Base-by-base conservation (phyloP, 1,140 invertebrate species). In the Batillaria attramentaria region DNA sequence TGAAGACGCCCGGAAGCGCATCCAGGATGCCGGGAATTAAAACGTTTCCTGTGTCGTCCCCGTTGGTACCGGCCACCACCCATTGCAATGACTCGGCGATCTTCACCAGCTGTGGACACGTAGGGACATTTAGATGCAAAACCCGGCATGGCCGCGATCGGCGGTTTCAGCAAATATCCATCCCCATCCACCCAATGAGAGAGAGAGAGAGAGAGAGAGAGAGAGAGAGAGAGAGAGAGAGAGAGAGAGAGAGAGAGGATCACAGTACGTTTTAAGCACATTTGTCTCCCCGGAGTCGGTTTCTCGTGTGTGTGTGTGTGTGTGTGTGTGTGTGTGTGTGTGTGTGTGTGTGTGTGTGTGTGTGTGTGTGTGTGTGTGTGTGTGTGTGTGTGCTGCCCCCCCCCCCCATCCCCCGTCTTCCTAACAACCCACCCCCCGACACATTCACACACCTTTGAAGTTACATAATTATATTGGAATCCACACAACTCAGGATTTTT, bases 161-260 rank as follows among this genome's bases (percentile, higher is more conserved):
- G 46, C 10, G 10, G 35, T n/a, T 69, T 16, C 35, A 37, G 24
- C 8, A 2, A 37, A n/a, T 13, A 6, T 62, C 31, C 43, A 57
- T 16, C 62, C 18, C 28, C 35, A 80, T 20, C 39, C 83, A 84
- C 81, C 81, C 82, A 77, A 81, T 81, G 73, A 84, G 83, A 60
- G 84, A 85, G 50, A 78, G 83, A 74, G 80, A 80, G 54, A 66
- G 83, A 24, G 84, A 83, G 66, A 80, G 78, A 42, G 81, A 82
- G 43, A 79, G 57, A 62, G 72, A 41, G n/a, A 79, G 76, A 42
- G 77, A 83, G 13, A 77, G 77, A 33, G 72, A 77, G 57, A 70
- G 62, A 37, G 84, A 85, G 72, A 77, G 83, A 41, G 81, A 81
- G 60, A 85, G 84, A 69, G 28, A 69, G 10, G n/a, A 39, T 20